phyloP scores from a whole-genome alignment of 2,888 invertebrate species.

The Sarcophaga caerulescens region DNA sequence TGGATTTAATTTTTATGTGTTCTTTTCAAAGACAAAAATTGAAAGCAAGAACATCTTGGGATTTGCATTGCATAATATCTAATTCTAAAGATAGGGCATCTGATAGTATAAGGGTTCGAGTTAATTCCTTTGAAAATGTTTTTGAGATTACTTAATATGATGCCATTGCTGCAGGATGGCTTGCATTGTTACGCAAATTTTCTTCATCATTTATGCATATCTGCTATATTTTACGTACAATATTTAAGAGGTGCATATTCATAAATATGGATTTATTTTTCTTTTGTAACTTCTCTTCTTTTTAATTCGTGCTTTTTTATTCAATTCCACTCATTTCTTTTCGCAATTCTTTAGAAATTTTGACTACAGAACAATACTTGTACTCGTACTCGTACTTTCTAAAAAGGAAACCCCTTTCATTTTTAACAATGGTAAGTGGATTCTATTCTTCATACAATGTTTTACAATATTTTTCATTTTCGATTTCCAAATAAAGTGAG shows the following conservation, averaged over 20 bases:
- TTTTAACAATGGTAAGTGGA: background rate
- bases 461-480: slow-evolving; percentile 7
- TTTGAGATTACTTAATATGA: slow-evolving; percentile 39
- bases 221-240: slow-evolving; percentile 4
- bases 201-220: background rate
- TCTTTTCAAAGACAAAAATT: slow-evolving; percentile 13
- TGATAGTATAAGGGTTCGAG: background rate
- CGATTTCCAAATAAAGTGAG: background rate
- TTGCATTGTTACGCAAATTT: slow-evolving; percentile 57
- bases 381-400: slow-evolving; percentile 23
- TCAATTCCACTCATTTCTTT: background rate
- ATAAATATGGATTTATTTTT: slow-evolving; percentile 29
- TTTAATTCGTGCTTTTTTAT: too few relatives aligned
- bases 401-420: slow-evolving; percentile 42
- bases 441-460: slow-evolving; percentile 24
- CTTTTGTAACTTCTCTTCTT: background rate
- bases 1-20: background rate
- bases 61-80: slow-evolving; percentile 22
- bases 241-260: slow-evolving; percentile 29
- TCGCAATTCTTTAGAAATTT: slow-evolving; percentile 35
- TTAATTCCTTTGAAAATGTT: slow-evolving; percentile 43
- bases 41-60: slow-evolving; percentile 10
- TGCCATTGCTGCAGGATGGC: background rate
- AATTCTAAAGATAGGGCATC: slow-evolving; percentile 10
- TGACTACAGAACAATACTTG: slow-evolving; percentile 2